Base-by-base conservation (phyloP, 2,797 vertebrate genomes). In the Enteromius trimaculatus region DNA sequence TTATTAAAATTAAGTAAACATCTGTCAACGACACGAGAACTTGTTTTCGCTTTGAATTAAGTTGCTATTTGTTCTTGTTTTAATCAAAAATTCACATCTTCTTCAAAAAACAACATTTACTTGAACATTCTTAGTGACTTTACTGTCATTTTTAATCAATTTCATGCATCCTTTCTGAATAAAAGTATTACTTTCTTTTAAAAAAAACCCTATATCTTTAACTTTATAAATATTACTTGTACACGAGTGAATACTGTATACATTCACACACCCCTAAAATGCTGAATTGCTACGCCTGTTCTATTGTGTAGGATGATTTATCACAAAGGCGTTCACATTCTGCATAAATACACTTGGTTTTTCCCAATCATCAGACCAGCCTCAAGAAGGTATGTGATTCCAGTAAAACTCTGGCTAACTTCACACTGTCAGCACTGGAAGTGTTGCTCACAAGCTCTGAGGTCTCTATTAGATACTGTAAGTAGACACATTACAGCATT, bases 381-480 rank as follows among this genome's bases (percentile, higher is more conserved):
- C 75, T 44, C 16, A 21, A n/a, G 44, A 37, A 5, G 19, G 62
- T 66, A 79, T 66, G 62, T 34, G 74, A 58, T 49, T 78, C 26
- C 60, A 78, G 68, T 29, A 31, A 78, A n/a, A 37, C n/a, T 14
- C 71, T 37, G 19, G 29, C 9, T 14, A 55, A 23, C 64, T 83
- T 89, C 79, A 10, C 81, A 86, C 89, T 53, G 42, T 49, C 58
- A 47, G 6, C 10, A 2, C 44, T n/a, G 42, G 26, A 51, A 16
- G 29, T 51, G 17, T 31, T 21, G 65, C 65, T 69, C 49, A 69
- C 10, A 13, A 26, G 29, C 34, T 17, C n/a, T 14, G 4, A 29
- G 7, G 4, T 44, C 58, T 29, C 65, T 23, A 21, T 77, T 60
- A 77, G 13, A 55, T 23, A 29, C 2, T 29, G 58, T 62, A 16